These are phyloP conservation scores for Bursaphelenchus mucronatus DNA, from an alignment of 1,140 invertebrate genomes.

Conservation along the genomic window DNA sequence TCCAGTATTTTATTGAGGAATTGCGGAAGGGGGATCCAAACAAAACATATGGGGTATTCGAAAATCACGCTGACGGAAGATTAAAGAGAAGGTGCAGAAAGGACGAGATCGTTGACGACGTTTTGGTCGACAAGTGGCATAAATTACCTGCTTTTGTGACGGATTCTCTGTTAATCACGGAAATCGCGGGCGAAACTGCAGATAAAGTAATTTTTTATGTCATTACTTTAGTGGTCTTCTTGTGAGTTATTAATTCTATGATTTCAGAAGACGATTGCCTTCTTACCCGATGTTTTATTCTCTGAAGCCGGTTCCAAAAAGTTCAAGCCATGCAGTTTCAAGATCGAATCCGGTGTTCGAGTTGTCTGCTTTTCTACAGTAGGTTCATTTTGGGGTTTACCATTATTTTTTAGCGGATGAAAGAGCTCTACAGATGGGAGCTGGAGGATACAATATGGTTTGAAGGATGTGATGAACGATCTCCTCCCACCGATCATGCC, in stretches of 20 bases:
- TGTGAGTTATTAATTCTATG: slow-evolving; percentile 14
- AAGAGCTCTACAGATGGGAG: slow-evolving; percentile 39
- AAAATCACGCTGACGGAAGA: slow-evolving; percentile 32
- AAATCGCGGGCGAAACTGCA: slow-evolving; percentile 33
- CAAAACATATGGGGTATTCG: slow-evolving; percentile 12
- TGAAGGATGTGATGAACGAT: slow-evolving; percentile 37
- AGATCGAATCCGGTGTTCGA: slow-evolving; percentile 42
- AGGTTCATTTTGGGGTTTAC: neutral
- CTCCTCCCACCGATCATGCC: slow-evolving; percentile 28
- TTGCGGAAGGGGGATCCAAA: neutral
- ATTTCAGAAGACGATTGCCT: slow-evolving; percentile 46
- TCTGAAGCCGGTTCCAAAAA: slow-evolving; percentile 49
- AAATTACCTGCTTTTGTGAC: slow-evolving; percentile 39
- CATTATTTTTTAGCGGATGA: slow-evolving; percentile 34
- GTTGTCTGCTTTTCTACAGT: slow-evolving; percentile 44
- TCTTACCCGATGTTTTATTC: slow-evolving; percentile 51
- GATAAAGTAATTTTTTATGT: slow-evolving; percentile 25
- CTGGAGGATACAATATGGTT: slow-evolving; percentile 54
- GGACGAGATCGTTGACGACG: slow-evolving; percentile 35
- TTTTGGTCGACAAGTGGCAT: slow-evolving; percentile 50
- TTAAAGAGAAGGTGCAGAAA: slow-evolving; percentile 36
- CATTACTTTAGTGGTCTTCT: slow-evolving; percentile 4
- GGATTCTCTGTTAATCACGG: slow-evolving; percentile 38
- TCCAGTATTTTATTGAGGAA: slow-evolving; percentile 6
- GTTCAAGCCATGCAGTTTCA: slow-evolving; percentile 47